Evolutionary conservation across 2,113 vertebrate genomes (phyloP), one percentile per base, ranked within the genome.

Genomic region (Melanocharis versteri): DNA sequence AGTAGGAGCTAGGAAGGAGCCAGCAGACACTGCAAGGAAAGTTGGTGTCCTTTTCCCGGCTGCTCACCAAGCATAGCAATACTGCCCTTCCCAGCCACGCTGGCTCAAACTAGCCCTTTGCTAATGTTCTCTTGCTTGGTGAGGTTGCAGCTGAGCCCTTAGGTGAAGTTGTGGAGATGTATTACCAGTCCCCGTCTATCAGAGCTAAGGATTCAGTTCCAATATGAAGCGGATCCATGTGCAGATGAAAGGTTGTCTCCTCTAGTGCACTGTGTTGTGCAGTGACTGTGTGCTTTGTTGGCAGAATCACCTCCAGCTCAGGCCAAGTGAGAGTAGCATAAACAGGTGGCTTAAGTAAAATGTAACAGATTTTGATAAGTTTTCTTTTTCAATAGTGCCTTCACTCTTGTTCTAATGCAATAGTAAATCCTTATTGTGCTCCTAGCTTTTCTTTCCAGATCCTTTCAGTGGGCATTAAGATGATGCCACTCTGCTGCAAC

Each of bases 231-330:
- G 2, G 58, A 66, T 66, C 48, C 1, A 0, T 17, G 27, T 45
- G 45, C 66, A 69, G 54, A 15, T 62, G 42, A 28, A 44, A 57
- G 31, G 24, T 56, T 12, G 45, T 61, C n/a, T 83, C 72, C 50
- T 40, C 19, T 23, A 4, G 9, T 7, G 16, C 27, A 2, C 23
- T 27, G 9, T 87, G 21, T n/a, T 1, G 1, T 3, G 0, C 35
- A 20, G 44, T 66, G 65, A 13, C 44, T 31, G 11, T 6, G 0
- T 62, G 51, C 57, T 76, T 65, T 35, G 60, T 60, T 68, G 53
- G 45, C 31, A 47, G 70, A 88, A 56, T 82, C 51, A 18, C 53
- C 39, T 87, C 35, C 70, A 40, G 27, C 62, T 77, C 53, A 6
- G 31, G 62, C 44, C 27, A 60, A 48, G 13, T 11, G 33, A 61